Percentiles rank a stretch among this genome's conserved stretches.
Evolutionary conservation across 1,140 invertebrate species (phyloP).

Genomic region (Dendroctonus ponderosae): DNA sequence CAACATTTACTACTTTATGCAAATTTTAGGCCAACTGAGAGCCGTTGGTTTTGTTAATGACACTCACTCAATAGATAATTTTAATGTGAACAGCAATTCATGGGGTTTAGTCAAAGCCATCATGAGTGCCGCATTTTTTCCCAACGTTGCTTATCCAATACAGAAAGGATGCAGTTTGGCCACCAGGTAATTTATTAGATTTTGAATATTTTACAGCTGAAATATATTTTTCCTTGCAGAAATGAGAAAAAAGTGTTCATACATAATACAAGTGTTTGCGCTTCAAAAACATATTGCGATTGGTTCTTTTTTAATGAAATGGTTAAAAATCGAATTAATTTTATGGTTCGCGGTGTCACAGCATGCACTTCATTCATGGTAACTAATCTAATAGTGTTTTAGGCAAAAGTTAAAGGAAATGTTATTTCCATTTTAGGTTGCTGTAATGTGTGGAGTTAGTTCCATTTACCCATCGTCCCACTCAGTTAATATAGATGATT

Average conservation of each 20-base stretch:
- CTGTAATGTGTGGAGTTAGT: slow-evolving; percentile 50
- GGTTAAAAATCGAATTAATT: slow-evolving; percentile 33
- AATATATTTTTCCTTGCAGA: slow-evolving; percentile 33
- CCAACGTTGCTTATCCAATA: slow-evolving; percentile 70
- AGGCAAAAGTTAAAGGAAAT: neutral
- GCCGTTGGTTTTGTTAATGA: slow-evolving; percentile 82
- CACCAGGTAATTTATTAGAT: slow-evolving; percentile 40
- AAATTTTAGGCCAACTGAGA: slow-evolving; percentile 67
- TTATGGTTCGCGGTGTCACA: slow-evolving; percentile 57
- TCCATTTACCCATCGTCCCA: slow-evolving; percentile 19
- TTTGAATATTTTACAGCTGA: no score
- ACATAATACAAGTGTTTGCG: slow-evolving; percentile 35
- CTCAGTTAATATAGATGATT: slow-evolving; percentile 56
- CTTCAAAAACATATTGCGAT: slow-evolving; percentile 20
- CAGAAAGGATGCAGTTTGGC: slow-evolving; percentile 16
- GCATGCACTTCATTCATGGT: slow-evolving; percentile 77
- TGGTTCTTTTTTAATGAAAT: slow-evolving; percentile 42
- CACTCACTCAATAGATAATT: slow-evolving; percentile 67
- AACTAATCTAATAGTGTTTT: slow-evolving; percentile 46
- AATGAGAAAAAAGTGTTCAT: slow-evolving; percentile 37
- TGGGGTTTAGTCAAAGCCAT: slow-evolving; percentile 93
- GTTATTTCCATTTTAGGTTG: slow-evolving; percentile 46
- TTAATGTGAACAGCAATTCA: slow-evolving; percentile 84
- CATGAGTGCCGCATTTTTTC: slow-evolving; percentile 82
- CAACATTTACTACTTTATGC: slow-evolving; percentile 15